Conservation (phyloP, 2,888 invertebrate species). For the Polydesmus complanatus region DNA sequence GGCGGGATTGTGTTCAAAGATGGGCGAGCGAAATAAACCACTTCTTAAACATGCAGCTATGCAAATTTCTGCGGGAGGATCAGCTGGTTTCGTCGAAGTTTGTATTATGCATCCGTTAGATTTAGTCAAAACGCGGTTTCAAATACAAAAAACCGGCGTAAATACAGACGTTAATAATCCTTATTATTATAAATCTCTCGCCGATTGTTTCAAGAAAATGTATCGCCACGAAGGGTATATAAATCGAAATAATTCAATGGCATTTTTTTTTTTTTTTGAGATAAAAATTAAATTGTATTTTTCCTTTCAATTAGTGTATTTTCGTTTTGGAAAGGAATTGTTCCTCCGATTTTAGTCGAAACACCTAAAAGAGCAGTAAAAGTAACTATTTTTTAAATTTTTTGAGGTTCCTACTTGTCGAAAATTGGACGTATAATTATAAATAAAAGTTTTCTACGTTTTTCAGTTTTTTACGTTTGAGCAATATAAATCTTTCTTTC, state of each 20-base stretch:
- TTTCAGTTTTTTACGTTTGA: conserved; percentile 72
- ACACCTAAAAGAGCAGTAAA: conserved; percentile 90
- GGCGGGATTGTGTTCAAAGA: too few species aligned
- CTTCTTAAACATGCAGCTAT: conserved; percentile 9
- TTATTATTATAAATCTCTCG: conserved; percentile 57
- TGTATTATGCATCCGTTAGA: conserved; percentile 94
- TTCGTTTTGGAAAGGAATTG: conserved; percentile 84
- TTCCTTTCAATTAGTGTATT: conserved; percentile 38
- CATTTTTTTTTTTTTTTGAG: too few species aligned
- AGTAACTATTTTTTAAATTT: too few species aligned
- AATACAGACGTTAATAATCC: conserved; percentile 32
- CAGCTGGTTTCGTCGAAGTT: conserved; percentile 69
- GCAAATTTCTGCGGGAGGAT: conserved; percentile 9
- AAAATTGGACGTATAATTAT: not conserved
- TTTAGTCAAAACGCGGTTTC: conserved; percentile 78
- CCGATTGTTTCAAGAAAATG: conserved; percentile 81
- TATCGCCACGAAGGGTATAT: conserved; percentile 59
- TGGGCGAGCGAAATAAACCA: not conserved
- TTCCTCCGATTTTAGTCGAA: conserved; percentile 85
- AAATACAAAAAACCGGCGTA: conserved; percentile 47
- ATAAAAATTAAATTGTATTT: too few species aligned
- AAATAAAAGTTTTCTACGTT: conserved; percentile 15
- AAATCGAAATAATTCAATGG: not conserved
- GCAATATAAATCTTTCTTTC: conserved; percentile 73
- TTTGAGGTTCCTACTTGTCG: too few species aligned